These are phyloP conservation scores for Ennomos fuscantarius DNA, from an alignment of 2,888 invertebrate species.

Conservation along the genomic window DNA sequence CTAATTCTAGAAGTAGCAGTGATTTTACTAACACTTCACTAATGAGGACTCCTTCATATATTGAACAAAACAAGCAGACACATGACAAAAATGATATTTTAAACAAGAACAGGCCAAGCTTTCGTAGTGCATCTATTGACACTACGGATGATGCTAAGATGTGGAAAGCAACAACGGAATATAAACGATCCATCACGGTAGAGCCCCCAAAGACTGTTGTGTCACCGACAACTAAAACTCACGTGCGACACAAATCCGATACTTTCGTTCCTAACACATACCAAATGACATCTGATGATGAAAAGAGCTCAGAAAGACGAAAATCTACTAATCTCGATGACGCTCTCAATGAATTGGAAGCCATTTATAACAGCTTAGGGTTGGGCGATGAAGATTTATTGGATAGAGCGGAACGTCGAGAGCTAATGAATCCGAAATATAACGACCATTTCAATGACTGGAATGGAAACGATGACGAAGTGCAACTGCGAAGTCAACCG, in stretches of 20 bases:
- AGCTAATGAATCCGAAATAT: conserved; percentile 84
- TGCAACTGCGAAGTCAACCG: conserved; percentile 77
- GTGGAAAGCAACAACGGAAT: conserved; percentile 81
- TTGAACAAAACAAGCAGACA: conserved; percentile 54
- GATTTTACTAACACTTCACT: conserved; percentile 65
- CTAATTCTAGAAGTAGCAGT: conserved; percentile 69
- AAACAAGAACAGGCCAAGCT: conserved; percentile 64
- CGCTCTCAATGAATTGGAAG: conserved; percentile 94
- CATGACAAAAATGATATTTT: conserved; percentile 58
- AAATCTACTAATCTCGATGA: conserved; percentile 94
- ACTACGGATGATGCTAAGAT: conserved; percentile 74
- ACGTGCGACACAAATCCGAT: conserved; percentile 78
- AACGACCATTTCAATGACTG: conserved; percentile 79
- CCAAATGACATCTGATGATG: conserved; percentile 78
- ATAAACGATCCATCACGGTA: conserved; percentile 71
- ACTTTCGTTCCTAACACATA: conserved; percentile 66
- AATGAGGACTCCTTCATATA: conserved; percentile 52
- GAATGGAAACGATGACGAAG: conserved; percentile 80
- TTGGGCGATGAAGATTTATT: conserved; percentile 93
- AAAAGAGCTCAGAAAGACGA: conserved; percentile 79
- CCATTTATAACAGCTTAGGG: conserved; percentile 95
- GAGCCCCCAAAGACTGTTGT: conserved; percentile 65
- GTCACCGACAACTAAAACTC: conserved; percentile 72
- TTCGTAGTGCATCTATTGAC: conserved; percentile 61
- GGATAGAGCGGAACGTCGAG: conserved; percentile 91